Evolutionary conservation across 2,888 invertebrate species (phyloP).

Genomic region (Tetheella fluctuosa): DNA sequence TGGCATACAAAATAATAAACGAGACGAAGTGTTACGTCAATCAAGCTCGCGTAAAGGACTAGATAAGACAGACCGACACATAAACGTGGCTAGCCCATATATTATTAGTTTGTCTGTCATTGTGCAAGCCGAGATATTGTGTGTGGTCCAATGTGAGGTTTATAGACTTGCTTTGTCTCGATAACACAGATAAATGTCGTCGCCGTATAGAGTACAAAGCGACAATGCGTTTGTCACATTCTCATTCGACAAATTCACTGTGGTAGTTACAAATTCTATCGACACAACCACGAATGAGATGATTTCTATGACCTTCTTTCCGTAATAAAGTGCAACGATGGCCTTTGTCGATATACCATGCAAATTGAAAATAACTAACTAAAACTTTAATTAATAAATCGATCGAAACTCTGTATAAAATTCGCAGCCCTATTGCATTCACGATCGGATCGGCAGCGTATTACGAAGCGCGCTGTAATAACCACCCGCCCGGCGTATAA

Average conservation of each 20-base stretch:
- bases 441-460: slow-evolving; percentile 81
- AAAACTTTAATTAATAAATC: slow-evolving; percentile 73
- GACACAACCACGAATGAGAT: slow-evolving; percentile 44
- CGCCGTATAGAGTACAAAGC: slow-evolving; percentile 76
- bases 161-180: slow-evolving; percentile 81
- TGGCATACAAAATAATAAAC: slow-evolving; percentile 51
- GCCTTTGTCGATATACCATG: slow-evolving; percentile 30
- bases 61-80: slow-evolving; percentile 67
- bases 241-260: slow-evolving; percentile 75
- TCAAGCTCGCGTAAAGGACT: slow-evolving; percentile 62
- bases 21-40: slow-evolving; percentile 60
- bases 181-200: slow-evolving; percentile 83
- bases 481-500: slow-evolving; percentile 81
- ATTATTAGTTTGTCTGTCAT: slow-evolving; percentile 75
- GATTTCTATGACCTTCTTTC: slow-evolving; percentile 41
- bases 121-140: slow-evolving; percentile 76
- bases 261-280: slow-evolving; percentile 59
- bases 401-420: slow-evolving; percentile 76
- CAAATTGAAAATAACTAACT: slow-evolving; percentile 50
- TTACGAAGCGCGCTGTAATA: slow-evolving; percentile 80
- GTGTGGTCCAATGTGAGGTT: slow-evolving; percentile 82
- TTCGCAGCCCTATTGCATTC: slow-evolving; percentile 81
- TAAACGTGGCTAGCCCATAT: slow-evolving; percentile 71
- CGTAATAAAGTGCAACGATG: slow-evolving; percentile 17
- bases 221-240: slow-evolving; percentile 76